Evolutionary conservation across 2,888 invertebrate species (phyloP).

Genomic region (Epirrhoe tristata): DNA sequence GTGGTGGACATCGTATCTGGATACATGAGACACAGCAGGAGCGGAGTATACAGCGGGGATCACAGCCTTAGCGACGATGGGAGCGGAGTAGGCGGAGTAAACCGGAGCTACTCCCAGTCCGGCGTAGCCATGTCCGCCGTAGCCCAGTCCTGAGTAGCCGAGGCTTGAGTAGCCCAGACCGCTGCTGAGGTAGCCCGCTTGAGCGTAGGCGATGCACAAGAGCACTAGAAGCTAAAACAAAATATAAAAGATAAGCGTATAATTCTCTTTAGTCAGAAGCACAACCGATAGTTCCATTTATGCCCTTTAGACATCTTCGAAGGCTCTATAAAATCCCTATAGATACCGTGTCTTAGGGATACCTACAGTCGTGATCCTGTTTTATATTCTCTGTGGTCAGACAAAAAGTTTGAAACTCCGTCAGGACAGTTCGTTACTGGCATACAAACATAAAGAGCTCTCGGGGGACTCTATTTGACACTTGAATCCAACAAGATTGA

Average conservation of each 20-base stretch:
- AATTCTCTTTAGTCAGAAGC: background rate
- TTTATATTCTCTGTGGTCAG: too few species aligned
- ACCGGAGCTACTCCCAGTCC: constrained; percentile 48
- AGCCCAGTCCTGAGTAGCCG: constrained; percentile 47
- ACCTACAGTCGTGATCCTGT: too few species aligned
- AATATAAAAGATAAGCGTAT: background rate
- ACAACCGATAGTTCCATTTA: too few species aligned
- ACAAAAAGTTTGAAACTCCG: too few species aligned
- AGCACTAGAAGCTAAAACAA: constrained; percentile 59
- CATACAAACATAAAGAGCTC: too few species aligned
- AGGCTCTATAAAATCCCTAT: too few species aligned
- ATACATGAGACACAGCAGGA: constrained; percentile 61
- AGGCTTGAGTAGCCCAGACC: constrained; percentile 46
- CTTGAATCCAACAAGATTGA: too few species aligned
- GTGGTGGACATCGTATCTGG: constrained; percentile 63
- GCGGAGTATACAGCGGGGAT: constrained; percentile 54
- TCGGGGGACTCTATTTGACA: too few species aligned
- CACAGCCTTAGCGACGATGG: constrained; percentile 51
- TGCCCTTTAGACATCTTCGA: too few species aligned
- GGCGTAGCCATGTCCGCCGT: constrained; percentile 48
- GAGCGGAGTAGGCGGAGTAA: constrained; percentile 53
- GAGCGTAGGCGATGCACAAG: constrained; percentile 61
- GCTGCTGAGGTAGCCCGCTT: constrained; percentile 56
- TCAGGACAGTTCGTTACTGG: too few species aligned
- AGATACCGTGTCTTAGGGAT: too few species aligned